Evolutionary conservation across 2,888 invertebrate species (phyloP).

Genomic region (Ornithoptera priamus): DNA sequence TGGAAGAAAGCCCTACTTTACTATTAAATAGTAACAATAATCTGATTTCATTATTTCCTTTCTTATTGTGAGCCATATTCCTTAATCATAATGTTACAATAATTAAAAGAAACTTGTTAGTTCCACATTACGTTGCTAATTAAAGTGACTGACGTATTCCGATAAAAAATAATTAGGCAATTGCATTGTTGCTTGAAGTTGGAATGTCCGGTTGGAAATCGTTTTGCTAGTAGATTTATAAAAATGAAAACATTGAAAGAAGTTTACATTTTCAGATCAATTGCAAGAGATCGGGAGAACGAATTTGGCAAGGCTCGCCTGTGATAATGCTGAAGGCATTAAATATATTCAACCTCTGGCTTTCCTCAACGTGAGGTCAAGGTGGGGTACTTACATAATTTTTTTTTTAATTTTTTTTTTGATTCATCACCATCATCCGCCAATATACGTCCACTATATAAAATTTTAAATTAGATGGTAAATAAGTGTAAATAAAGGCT

Average conservation of each 20-base stretch:
- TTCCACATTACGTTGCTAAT: not conserved
- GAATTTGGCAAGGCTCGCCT: conserved; percentile 56
- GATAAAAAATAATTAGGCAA: not conserved
- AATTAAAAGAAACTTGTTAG: too few relatives aligned
- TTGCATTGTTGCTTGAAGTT: not conserved
- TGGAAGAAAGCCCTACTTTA: too few relatives aligned
- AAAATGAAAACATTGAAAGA: conserved; percentile 11
- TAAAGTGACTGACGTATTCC: not conserved
- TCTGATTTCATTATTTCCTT: too few relatives aligned
- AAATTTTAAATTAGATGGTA: too few relatives aligned
- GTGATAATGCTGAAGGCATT: conserved; percentile 62
- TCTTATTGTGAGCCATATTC: too few relatives aligned
- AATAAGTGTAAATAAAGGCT: too few relatives aligned
- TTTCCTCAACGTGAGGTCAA: conserved; percentile 40
- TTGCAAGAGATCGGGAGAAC: conserved; percentile 59
- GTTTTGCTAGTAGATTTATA: conserved; percentile 1
- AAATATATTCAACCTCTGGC: conserved; percentile 61
- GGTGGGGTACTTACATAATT: conserved; percentile 12
- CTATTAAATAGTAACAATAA: too few relatives aligned
- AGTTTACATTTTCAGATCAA: conserved; percentile 48
- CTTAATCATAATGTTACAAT: too few relatives aligned
- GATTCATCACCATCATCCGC: too few relatives aligned
- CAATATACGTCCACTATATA: too few relatives aligned
- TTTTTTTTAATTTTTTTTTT: too few relatives aligned
- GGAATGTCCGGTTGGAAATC: conserved; percentile 6